These are phyloP conservation scores for Apaloderma vittatum DNA, from an alignment of 2,113 vertebrate species.

Conservation along the genomic window DNA sequence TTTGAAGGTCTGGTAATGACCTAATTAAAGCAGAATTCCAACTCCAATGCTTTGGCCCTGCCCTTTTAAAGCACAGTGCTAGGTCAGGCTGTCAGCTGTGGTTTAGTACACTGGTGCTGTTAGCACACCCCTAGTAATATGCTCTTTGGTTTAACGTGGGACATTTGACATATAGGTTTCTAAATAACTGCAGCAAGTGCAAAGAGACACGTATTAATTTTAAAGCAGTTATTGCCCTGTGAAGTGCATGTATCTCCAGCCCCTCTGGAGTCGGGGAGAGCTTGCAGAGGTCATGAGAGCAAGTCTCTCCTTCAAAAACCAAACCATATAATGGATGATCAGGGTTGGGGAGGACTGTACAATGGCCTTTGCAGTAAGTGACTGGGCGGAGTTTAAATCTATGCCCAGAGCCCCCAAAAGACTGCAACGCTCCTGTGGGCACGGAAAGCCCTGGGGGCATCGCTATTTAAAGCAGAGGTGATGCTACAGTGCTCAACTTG, in stretches of 20 bases:
- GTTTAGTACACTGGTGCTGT: slow-evolving; percentile 10
- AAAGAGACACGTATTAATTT: neutral
- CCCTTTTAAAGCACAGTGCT: slow-evolving; percentile 16
- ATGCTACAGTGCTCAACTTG: neutral
- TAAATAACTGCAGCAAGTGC: slow-evolving; percentile 47
- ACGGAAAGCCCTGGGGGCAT: neutral
- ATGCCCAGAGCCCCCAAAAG: neutral
- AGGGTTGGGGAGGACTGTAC: neutral
- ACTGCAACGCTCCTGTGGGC: accelerated
- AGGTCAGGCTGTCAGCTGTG: slow-evolving; percentile 37
- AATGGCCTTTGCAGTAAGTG: neutral
- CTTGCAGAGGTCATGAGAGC: neutral
- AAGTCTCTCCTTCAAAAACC: neutral
- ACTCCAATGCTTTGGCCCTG: neutral
- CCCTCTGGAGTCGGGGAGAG: neutral
- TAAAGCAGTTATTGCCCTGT: neutral
- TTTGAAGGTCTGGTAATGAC: slow-evolving; percentile 53
- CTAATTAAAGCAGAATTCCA: slow-evolving; percentile 60
- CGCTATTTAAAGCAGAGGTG: neutral
- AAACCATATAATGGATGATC: neutral
- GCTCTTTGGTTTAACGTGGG: slow-evolving; percentile 2
- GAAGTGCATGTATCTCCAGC: neutral
- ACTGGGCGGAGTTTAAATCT: neutral
- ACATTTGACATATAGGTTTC: slow-evolving; percentile 60
- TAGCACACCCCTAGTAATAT: neutral